Evolutionary conservation across 2,888 invertebrate species (phyloP).

Genomic region (Schrankia costaestrigalis): DNA sequence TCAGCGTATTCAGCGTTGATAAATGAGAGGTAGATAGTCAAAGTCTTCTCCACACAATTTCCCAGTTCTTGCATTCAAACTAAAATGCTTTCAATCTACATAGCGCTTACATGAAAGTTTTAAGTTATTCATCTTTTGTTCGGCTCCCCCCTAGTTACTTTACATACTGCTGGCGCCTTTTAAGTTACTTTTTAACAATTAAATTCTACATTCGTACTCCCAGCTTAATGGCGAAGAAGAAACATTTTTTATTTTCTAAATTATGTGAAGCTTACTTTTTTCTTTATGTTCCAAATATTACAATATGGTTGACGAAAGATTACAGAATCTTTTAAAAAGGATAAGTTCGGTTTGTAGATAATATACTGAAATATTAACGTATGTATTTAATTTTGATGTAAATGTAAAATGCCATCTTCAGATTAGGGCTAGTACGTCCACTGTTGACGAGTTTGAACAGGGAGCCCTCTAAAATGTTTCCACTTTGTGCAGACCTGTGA

Average conservation of each 20-base stretch:
- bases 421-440: too few species aligned
- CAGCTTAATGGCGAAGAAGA: constrained; percentile 5
- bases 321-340: too few species aligned
- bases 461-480: too few species aligned
- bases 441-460: too few species aligned
- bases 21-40: too few species aligned
- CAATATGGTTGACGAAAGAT: too few species aligned
- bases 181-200: constrained; percentile 18
- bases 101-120: constrained; percentile 25
- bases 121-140: constrained; percentile 32
- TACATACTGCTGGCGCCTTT: constrained; percentile 22
- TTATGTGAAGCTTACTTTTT: background rate
- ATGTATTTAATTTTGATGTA: too few species aligned
- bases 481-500: too few species aligned
- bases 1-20: too few species aligned
- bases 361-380: too few species aligned
- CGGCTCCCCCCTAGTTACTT: constrained; percentile 31
- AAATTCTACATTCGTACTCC: constrained; percentile 12
- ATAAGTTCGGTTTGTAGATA: too few species aligned
- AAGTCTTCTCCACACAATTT: constrained; percentile 13
- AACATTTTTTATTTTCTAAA: constrained; percentile 5
- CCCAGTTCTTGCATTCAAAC: constrained; percentile 11
- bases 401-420: too few species aligned
- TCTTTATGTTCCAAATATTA: constrained; percentile 46
- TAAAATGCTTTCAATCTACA: constrained; percentile 23